A percentile compares a stretch with the other conserved stretches of the same genome.
Evolutionary conservation across 2,888 invertebrate genomes (phyloP).

Genomic region (Mylabris sibirica): DNA sequence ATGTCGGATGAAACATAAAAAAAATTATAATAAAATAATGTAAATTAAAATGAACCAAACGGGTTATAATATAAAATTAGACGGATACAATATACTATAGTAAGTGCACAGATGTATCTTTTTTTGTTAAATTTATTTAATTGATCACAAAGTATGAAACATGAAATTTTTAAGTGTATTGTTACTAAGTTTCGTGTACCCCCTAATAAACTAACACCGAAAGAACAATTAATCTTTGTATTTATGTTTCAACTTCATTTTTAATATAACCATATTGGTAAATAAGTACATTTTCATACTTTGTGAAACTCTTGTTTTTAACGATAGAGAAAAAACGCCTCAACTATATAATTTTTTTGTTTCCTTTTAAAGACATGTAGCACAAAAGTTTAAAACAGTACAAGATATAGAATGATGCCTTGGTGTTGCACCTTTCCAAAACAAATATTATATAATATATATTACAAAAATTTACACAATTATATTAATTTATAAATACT

Average conservation of each 20-base stretch:
- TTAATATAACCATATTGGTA: constrained; percentile 32
- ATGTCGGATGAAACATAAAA: not conserved
- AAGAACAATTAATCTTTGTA: constrained; percentile 40
- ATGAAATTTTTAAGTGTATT: constrained; percentile 44
- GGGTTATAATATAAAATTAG: constrained; percentile 22
- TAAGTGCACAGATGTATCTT: constrained; percentile 57
- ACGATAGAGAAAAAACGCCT: constrained; percentile 40
- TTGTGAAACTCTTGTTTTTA: constrained; percentile 48
- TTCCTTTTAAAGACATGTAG: constrained; percentile 46
- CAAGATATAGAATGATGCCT: constrained; percentile 39
- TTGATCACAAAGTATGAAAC: constrained; percentile 60
- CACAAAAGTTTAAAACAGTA: constrained; percentile 54
- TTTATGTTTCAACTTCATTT: constrained; percentile 20
- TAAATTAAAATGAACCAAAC: constrained; percentile 25
- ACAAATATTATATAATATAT: constrained; percentile 49
- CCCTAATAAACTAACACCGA: constrained; percentile 49
- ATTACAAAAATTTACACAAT: constrained; percentile 64
- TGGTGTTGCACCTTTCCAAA: constrained; percentile 46
- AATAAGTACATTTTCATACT: constrained; percentile 58
- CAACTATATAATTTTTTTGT: constrained; percentile 42
- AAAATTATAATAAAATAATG: constrained; percentile 24
- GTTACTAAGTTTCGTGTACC: constrained; percentile 44
- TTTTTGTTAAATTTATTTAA: constrained; percentile 9
- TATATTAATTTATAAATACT: constrained; percentile 61
- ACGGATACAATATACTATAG: constrained; percentile 47